Conservation (phyloP, 2,797 vertebrate species). For the Luscinia megarhynchos region DNA sequence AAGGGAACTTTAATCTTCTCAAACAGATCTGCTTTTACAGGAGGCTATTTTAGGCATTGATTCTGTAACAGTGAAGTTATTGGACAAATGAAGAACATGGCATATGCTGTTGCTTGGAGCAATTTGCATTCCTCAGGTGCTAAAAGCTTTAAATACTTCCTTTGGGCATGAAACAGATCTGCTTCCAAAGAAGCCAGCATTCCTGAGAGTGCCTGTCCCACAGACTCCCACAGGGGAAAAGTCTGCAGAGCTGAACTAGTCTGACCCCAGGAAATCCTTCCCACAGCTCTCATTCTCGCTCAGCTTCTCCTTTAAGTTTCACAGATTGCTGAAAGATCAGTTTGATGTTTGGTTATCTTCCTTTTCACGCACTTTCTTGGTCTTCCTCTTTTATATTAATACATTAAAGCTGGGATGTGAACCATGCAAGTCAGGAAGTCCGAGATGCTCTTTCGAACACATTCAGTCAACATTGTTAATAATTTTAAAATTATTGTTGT, state of each 20-base stretch:
- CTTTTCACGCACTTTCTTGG: neutral
- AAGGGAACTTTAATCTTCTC: neutral
- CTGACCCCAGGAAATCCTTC: constrained; percentile 64
- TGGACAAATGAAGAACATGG: constrained; percentile 24
- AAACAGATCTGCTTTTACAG: constrained; percentile 16
- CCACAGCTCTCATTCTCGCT: constrained; percentile 4
- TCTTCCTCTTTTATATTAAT: constrained; percentile 8
- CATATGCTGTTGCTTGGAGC: neutral
- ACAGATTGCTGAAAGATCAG: neutral
- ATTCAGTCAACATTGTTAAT: neutral
- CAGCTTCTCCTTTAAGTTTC: constrained; percentile 13
- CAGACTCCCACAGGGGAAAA: constrained; percentile 32
- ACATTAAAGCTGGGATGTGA: constrained; percentile 27
- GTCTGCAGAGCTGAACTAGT: constrained; percentile 43
- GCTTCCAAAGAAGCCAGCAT: constrained; percentile 29
- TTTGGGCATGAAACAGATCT: constrained; percentile 53
- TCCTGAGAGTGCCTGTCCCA: constrained; percentile 38
- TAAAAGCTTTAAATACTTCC: constrained; percentile 60
- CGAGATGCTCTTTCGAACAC: neutral
- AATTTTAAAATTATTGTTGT: neutral
- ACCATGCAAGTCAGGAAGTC: neutral
- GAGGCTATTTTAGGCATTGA: constrained; percentile 20
- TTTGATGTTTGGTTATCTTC: neutral
- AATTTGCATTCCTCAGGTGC: constrained; percentile 58
- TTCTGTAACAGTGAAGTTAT: constrained; percentile 56